phyloP scores from a whole-genome alignment of 2,888 invertebrate genomes.

The Neoitamus cyanurus region DNA sequence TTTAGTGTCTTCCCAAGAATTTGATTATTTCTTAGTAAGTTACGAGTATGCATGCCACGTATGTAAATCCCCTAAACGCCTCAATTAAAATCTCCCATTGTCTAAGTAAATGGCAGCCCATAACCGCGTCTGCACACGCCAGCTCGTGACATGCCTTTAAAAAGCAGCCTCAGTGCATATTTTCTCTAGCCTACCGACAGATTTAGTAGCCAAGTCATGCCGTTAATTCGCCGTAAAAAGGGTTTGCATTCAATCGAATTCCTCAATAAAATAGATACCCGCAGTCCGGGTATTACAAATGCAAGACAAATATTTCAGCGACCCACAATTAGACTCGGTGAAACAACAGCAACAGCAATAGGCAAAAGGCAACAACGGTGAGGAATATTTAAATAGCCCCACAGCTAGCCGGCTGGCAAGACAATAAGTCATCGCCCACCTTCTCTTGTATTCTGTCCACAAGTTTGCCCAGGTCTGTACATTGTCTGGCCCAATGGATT shows the following conservation, averaged over 20 bases:
- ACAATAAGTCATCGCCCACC: constrained; percentile 23
- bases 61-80: background rate
- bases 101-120: background rate
- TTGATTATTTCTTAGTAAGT: background rate
- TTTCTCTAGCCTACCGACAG: background rate
- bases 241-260: constrained; percentile 7
- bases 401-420: background rate
- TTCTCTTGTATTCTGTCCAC: constrained; percentile 4
- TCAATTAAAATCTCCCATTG: background rate
- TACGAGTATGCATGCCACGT: background rate
- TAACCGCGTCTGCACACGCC: background rate
- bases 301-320: constrained; percentile 27
- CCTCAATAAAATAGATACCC: background rate
- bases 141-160: background rate
- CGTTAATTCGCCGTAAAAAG: constrained; percentile 17
- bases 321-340: constrained; percentile 16
- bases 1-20: background rate
- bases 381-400: constrained; percentile 31
- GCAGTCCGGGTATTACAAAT: background rate
- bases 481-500: background rate
- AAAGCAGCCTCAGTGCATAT: background rate
- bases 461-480: background rate
- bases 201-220: constrained; percentile 29
- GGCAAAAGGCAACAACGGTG: background rate
- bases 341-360: background rate